These are phyloP conservation scores for Ornithoptera alexandrae DNA, from an alignment of 2,888 invertebrate genomes.

Conservation along the genomic window DNA sequence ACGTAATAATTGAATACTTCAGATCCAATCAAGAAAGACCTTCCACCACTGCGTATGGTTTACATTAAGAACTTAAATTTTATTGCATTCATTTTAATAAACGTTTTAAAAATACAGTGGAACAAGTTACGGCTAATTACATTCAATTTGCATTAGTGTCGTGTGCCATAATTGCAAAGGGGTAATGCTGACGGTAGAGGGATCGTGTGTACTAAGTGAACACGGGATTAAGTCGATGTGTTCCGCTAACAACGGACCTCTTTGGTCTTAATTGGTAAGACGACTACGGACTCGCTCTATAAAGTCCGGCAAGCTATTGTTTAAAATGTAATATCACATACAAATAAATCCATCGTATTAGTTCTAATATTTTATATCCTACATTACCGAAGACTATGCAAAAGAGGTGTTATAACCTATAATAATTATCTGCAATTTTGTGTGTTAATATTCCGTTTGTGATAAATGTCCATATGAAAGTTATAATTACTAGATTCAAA, in stretches of 20 bases:
- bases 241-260: conserved; percentile 28
- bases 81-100: too few species aligned
- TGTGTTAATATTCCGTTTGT: too few species aligned
- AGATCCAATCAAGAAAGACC: too few species aligned
- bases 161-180: conserved; percentile 16
- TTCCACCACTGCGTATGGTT: too few species aligned
- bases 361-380: not conserved
- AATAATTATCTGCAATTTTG: too few species aligned
- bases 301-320: conserved; percentile 16
- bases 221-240: conserved; percentile 28
- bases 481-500: too few species aligned
- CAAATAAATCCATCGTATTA: not conserved
- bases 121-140: not conserved
- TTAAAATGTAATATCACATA: conserved; percentile 1
- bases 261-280: conserved; percentile 29
- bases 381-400: not conserved
- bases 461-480: too few species aligned
- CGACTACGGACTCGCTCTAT: conserved; percentile 20
- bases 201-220: conserved; percentile 25
- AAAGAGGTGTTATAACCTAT: not conserved
- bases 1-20: too few species aligned
- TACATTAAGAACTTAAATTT: too few species aligned
- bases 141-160: conserved; percentile 5
- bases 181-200: conserved; percentile 13
- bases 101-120: too few species aligned